A percentile compares a stretch with the other conserved stretches of the same genome.
Evolutionary conservation across 2,888 invertebrate genomes (phyloP).

Genomic region (Odontothrips loti): DNA sequence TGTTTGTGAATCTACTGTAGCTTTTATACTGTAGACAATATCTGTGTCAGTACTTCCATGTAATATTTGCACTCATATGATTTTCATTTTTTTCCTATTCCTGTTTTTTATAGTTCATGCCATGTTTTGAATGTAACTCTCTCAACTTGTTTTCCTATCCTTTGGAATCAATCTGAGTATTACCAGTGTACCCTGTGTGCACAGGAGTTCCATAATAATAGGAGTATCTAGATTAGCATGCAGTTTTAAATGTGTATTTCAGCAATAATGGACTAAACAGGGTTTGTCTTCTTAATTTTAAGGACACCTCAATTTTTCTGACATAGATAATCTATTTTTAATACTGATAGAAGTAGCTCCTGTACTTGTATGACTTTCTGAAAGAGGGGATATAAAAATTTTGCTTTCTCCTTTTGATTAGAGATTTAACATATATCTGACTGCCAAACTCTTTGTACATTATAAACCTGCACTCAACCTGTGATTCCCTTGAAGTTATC

Average conservation of each 20-base stretch:
- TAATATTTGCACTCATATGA: background rate
- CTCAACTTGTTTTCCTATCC: background rate
- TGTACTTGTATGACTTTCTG: background rate
- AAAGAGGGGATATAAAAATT: background rate
- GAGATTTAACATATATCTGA: background rate
- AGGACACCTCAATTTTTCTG: background rate
- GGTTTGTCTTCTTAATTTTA: background rate
- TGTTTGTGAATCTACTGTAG: background rate
- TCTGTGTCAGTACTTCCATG: background rate
- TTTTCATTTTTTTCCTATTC: background rate
- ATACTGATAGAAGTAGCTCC: background rate
- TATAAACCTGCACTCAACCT: background rate
- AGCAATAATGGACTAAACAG: background rate
- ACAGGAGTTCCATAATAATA: background rate
- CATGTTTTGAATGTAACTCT: background rate
- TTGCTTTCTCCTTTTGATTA: background rate
- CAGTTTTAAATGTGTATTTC: background rate
- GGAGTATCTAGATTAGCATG: background rate
- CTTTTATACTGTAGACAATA: background rate
- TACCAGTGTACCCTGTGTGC: background rate
- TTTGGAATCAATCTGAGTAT: background rate
- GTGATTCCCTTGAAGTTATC: background rate
- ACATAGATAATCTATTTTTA: background rate
- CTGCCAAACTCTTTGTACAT: background rate
- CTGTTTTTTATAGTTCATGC: background rate